Percentiles rank a stretch among this genome's conserved stretches.
These are phyloP conservation scores for Polypterus senegalus DNA, from an alignment of 2,113 vertebrate species.

Conservation along the genomic window DNA sequence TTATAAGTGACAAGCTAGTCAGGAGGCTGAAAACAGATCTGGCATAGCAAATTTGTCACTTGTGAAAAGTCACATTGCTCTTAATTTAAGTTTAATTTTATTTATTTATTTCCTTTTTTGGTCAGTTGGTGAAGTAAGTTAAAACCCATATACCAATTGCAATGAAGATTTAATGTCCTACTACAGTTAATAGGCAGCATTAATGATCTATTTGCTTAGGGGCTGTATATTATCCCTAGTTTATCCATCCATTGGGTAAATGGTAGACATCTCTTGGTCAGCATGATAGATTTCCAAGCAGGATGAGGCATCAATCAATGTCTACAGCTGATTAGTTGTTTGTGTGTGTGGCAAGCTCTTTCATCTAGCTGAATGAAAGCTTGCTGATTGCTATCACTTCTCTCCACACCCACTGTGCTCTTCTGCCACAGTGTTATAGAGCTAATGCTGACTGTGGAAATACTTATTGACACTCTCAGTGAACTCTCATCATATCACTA, in stretches of 20 bases:
- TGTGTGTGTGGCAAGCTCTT: conserved; percentile 71
- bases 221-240: conserved; percentile 68
- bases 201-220: conserved; percentile 77
- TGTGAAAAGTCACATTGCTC: conserved; percentile 29
- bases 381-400: conserved; percentile 72
- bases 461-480: conserved; percentile 50
- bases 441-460: conserved; percentile 53
- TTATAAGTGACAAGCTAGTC: conserved; percentile 37
- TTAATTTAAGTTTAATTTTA: conserved; percentile 17
- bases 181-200: conserved; percentile 60
- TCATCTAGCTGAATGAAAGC: conserved; percentile 74
- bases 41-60: conserved; percentile 36
- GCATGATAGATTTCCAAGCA: conserved; percentile 75
- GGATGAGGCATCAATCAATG: conserved; percentile 70
- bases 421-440: conserved; percentile 57
- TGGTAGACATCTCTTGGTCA: conserved; percentile 57
- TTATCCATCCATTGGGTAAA: conserved; percentile 64
- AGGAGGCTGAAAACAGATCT: conserved; percentile 38
- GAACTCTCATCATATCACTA: conserved; percentile 41
- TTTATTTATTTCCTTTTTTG: conserved; percentile 6
- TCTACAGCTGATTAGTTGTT: conserved; percentile 78
- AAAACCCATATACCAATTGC: conserved; percentile 6
- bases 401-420: conserved; percentile 58
- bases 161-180: conserved; percentile 51
- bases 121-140: conserved; percentile 18